Evolutionary conservation across 2,888 invertebrate genomes (phyloP).

Genomic region (Habroteleia sp.): DNA sequence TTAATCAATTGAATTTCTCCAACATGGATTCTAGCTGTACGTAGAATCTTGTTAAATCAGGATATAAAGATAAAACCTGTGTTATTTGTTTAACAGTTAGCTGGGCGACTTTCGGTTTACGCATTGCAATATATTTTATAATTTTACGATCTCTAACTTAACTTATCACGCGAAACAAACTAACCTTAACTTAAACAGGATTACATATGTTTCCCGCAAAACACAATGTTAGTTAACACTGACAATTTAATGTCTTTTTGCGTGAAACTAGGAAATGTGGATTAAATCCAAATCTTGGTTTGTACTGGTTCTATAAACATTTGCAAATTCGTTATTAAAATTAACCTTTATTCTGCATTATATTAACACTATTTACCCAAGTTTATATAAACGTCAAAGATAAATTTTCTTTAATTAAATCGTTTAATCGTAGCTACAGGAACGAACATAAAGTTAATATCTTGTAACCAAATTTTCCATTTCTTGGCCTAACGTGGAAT

Average conservation of each 20-base stretch:
- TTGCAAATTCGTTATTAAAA: not conserved
- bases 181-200: slow-evolving; percentile 40
- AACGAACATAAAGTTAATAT: too few relatives aligned
- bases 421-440: too few relatives aligned
- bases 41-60: too few relatives aligned
- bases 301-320: not conserved
- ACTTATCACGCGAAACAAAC: slow-evolving; percentile 23
- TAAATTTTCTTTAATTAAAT: too few relatives aligned
- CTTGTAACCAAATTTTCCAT: too few relatives aligned
- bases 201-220: slow-evolving; percentile 25
- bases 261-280: slow-evolving; percentile 8
- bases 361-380: not conserved
- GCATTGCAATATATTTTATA: slow-evolving; percentile 5
- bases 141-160: slow-evolving; percentile 6
- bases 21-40: too few relatives aligned
- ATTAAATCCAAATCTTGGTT: slow-evolving; percentile 18
- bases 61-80: too few relatives aligned
- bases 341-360: slow-evolving; percentile 1
- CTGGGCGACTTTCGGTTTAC: not conserved
- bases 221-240: slow-evolving; percentile 34
- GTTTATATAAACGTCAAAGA: too few relatives aligned
- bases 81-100: not conserved
- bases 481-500: too few relatives aligned
- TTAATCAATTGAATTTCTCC: too few relatives aligned
- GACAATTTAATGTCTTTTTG: slow-evolving; percentile 42